phyloP scores from a whole-genome alignment of 92 coral and sea anemone species.

The Actinostola sp. region DNA sequence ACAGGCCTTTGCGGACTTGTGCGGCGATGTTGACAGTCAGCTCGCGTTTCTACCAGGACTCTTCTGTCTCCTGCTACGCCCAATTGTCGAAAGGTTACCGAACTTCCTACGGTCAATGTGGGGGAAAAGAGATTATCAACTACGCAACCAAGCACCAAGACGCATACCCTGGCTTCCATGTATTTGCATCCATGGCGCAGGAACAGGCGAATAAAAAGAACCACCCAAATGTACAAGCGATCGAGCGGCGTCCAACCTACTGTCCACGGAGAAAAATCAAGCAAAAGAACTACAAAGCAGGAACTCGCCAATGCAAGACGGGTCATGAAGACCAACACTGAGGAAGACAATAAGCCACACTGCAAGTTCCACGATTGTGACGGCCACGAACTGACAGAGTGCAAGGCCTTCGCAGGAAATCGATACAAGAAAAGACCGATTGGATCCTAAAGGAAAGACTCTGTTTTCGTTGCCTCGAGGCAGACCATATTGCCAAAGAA shows the following conservation, averaged over 20 bases:
- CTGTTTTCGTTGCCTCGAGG: conserved; percentile 42
- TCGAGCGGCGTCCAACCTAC: background rate
- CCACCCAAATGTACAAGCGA: background rate
- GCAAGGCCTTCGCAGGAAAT: conserved; percentile 36
- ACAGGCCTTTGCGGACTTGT: too few species aligned
- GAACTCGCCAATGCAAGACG: too few species aligned
- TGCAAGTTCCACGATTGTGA: conserved; percentile 19
- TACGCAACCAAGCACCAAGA: too few species aligned
- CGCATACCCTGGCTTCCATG: too few species aligned
- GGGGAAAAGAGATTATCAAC: too few species aligned
- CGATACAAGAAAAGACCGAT: conserved; percentile 24
- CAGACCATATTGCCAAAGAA: conserved; percentile 24
- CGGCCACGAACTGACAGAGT: conserved; percentile 37
- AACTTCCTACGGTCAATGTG: too few species aligned
- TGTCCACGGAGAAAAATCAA: background rate
- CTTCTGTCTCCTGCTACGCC: too few species aligned
- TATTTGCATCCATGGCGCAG: too few species aligned
- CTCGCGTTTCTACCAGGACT: too few species aligned
- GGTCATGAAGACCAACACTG: background rate
- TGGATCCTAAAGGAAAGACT: conserved; percentile 37
- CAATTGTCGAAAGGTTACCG: too few species aligned
- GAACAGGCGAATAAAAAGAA: background rate
- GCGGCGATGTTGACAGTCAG: too few species aligned
- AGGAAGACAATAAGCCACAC: background rate
- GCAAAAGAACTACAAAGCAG: too few species aligned